phyloP scores from a whole-genome alignment of 1,140 invertebrate genomes.

The Lepidurus packardi region DNA sequence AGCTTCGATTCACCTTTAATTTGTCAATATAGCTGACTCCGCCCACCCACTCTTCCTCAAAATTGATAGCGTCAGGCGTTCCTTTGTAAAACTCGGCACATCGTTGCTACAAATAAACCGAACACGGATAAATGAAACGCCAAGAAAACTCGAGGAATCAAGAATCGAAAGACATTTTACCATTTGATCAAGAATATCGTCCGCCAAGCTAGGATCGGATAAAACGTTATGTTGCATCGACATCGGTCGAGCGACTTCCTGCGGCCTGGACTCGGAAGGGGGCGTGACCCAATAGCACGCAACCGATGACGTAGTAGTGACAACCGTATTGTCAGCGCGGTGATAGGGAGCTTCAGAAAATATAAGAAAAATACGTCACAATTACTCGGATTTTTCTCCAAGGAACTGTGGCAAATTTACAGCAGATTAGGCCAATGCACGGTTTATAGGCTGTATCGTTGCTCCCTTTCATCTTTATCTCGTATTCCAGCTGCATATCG shows the following conservation, averaged over 20 bases:
- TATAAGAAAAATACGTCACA: slow-evolving; percentile 33
- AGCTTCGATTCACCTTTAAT: slow-evolving; percentile 51
- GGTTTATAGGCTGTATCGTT: slow-evolving; percentile 84
- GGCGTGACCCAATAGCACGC: slow-evolving; percentile 91
- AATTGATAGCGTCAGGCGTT: slow-evolving; percentile 69
- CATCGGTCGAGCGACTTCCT: slow-evolving; percentile 86
- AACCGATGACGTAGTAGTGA: slow-evolving; percentile 58
- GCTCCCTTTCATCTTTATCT: slow-evolving; percentile 86
- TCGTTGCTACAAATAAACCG: slow-evolving; percentile 55
- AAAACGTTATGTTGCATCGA: slow-evolving; percentile 75
- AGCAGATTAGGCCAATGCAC: slow-evolving; percentile 86
- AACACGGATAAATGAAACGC: slow-evolving; percentile 32
- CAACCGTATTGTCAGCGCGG: slow-evolving; percentile 64
- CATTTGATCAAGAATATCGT: slow-evolving; percentile 78
- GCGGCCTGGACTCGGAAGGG: slow-evolving; percentile 79
- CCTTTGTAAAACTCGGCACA: slow-evolving; percentile 78
- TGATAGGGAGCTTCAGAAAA: slow-evolving; percentile 80
- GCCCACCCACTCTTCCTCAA: slow-evolving; percentile 64
- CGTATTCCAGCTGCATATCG: slow-evolving; percentile 86
- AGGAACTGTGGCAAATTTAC: slow-evolving; percentile 51
- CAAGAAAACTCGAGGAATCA: slow-evolving; percentile 25
- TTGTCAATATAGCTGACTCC: slow-evolving; percentile 72
- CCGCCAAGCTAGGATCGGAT: slow-evolving; percentile 72
- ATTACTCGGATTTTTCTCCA: slow-evolving; percentile 15
- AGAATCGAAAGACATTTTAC: slow-evolving; percentile 44